phyloP scores from a whole-genome alignment of 2,888 invertebrate species.

The Tholera decimalis region DNA sequence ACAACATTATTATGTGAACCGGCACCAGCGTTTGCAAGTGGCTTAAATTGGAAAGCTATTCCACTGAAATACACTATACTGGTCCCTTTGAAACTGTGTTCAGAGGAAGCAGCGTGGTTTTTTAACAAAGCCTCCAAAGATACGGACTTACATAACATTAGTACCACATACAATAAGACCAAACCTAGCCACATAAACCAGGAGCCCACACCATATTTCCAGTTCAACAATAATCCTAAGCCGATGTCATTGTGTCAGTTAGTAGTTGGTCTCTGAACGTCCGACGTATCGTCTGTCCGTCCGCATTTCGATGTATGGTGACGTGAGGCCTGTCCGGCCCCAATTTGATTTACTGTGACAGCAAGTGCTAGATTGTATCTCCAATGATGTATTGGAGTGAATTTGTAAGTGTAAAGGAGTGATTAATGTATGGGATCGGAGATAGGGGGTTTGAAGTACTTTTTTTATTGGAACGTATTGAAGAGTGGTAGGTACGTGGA shows the following conservation, averaged over 20 bases:
- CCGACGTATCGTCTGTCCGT: constrained; percentile 71
- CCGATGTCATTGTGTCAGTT: constrained; percentile 49
- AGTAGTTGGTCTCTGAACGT: constrained; percentile 67
- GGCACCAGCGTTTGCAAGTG: too few relatives aligned
- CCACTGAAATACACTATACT: too few relatives aligned
- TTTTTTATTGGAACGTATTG: constrained; percentile 8
- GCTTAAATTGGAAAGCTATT: too few relatives aligned
- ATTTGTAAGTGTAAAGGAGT: constrained; percentile 45
- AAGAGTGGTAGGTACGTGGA: background rate
- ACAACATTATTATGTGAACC: too few relatives aligned
- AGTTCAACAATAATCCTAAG: constrained; percentile 26
- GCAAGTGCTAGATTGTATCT: constrained; percentile 58
- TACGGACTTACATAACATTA: too few relatives aligned
- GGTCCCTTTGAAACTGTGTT: too few relatives aligned
- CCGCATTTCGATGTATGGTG: constrained; percentile 67
- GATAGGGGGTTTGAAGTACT: constrained; percentile 1
- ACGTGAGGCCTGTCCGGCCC: constrained; percentile 66
- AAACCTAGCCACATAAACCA: background rate
- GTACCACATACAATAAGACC: background rate
- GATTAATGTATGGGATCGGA: constrained; percentile 38
- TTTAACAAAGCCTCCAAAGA: too few relatives aligned
- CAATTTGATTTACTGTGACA: constrained; percentile 75
- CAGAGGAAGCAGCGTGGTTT: too few relatives aligned
- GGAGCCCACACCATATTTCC: constrained; percentile 10
- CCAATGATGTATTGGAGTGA: constrained; percentile 53